Conservation (phyloP, 2,797 vertebrate species). For the Ataeniobius toweri region DNA sequence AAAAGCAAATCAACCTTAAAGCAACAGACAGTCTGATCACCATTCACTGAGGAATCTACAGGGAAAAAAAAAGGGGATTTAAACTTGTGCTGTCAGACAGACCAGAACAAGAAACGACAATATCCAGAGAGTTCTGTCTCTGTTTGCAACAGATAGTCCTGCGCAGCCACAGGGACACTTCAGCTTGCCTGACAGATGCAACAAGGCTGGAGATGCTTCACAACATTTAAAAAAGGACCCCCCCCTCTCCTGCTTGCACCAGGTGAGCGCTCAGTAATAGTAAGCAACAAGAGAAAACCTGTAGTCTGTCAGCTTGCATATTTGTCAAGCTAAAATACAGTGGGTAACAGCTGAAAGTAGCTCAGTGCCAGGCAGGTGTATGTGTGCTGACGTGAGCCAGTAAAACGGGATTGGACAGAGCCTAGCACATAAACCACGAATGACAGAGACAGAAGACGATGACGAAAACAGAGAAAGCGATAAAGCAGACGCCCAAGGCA, state of each 20-base stretch:
- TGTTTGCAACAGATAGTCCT: constrained; percentile 9
- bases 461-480: neutral
- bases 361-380: constrained; percentile 20
- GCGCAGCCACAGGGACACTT: constrained; percentile 39
- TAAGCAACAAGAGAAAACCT: constrained; percentile 66
- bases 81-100: constrained; percentile 10
- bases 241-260: constrained; percentile 32
- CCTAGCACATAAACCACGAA: too few relatives aligned
- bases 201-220: constrained; percentile 30
- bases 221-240: constrained; percentile 22
- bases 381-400: constrained; percentile 2
- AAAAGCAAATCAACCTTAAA: constrained; percentile 48
- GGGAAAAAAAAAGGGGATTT: constrained; percentile 4
- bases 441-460: neutral
- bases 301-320: constrained; percentile 57
- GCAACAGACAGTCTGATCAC: constrained; percentile 17
- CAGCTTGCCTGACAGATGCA: constrained; percentile 25
- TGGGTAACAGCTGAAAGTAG: constrained; percentile 13
- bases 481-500: neutral
- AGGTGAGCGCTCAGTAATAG: constrained; percentile 40
- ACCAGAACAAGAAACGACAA: constrained; percentile 6
- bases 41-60: constrained; percentile 14
- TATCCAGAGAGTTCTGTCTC: constrained; percentile 23
- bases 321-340: constrained; percentile 42
- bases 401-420: neutral